Evolutionary conservation across 2,113 vertebrate genomes (phyloP), one percentile per base, ranked within the genome.

Genomic region (Emberiza fucata): DNA sequence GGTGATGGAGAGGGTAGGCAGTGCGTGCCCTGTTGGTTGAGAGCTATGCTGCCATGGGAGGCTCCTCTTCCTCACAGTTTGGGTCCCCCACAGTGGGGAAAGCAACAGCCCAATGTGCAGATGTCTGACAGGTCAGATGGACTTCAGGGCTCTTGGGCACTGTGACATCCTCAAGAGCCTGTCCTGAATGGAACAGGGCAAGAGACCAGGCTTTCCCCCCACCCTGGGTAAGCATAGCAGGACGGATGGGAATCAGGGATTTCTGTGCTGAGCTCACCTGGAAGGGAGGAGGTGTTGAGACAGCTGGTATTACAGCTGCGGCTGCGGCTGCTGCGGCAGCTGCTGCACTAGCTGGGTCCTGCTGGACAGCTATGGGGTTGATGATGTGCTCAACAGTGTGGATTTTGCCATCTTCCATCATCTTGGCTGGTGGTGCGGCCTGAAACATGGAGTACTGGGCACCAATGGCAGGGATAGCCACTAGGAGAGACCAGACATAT

Each of bases 371-470:
- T 78, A 99, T 98, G 53, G 99, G 99, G 96, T 99, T 99, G 70
- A 99, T 98, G 91, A 99, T 98, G 94, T 99, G 99, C 95, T 99
- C 99, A 54, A 99, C 97, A 1, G 98, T 39, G 51, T 99, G 99
- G 80, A 99, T 98, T 97, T 99, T 99, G 33, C 99, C 99, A 2
- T 99, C 99, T 97, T 99, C 99, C 56, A 99, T 98, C 92, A 99
- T 97, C 93, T 99, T 99, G 88, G 98, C 98, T 14, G 98, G 94
- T 0, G 98, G 98, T 9, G 98, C 97, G 0, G 99, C 94, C 86
- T 99, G 98, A 92, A 99, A 99, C 97, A 99, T 95, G 92, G 99
- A 99, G 97, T 99, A 99, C 96, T 99, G 99, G 39, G 98, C 98
- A 69, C 99, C 97, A 3, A 99, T 98, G 66, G 98, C 96, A 57